Base-by-base conservation (phyloP, 2,888 invertebrate genomes). In the Gibbula magus region DNA sequence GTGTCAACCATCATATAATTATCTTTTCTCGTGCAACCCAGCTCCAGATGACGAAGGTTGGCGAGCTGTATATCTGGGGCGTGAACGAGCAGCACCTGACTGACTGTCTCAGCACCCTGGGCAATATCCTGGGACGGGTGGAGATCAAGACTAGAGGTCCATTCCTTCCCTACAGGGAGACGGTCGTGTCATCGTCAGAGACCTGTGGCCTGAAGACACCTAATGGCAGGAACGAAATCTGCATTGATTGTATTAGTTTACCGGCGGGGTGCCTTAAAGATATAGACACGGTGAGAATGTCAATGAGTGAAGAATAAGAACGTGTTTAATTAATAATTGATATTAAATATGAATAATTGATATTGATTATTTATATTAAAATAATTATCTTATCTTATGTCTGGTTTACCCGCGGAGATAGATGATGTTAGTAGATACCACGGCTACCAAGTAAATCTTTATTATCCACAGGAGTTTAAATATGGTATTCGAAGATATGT, bases 11-110 rank as follows among this genome's bases (percentile, higher is more conserved):
- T n/a, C 3, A n/a, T 54, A 20, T 2, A n/a, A 54, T 5, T 54
- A n/a, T 10, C n/a, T 10, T 4, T n/a, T n/a, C 5, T 70, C 32
- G 45, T 45, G n/a, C 45, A 1, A 45, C 8, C n/a, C 20, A 70
- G 70, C 99, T 99, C 95, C 97, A 98, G 94, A 98, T 97, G 93
- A 99, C 99, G 94, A 98, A 98, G 80, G 39, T 32, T 10, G 99
- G 99, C 86, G 99, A 99, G 94, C 99, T 99, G 94, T 99, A 99
- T 93, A 97, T 99, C 91, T 99, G 99, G 87, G 99, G 99, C 87
- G 99, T 99, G 87, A 99, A 99, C 91, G 99, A 99, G 94, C 95
- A 99, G 90, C 99, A 99, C 95, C 96, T 99, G 94, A 99, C 99
- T 95, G 99, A 99, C 94, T 99, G 99, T 94, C 95, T 99, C 89